A percentile compares a stretch with the other conserved stretches of the same genome.
Evolutionary conservation across 2,797 vertebrate species (phyloP).

Genomic region (Ara ararauna): DNA sequence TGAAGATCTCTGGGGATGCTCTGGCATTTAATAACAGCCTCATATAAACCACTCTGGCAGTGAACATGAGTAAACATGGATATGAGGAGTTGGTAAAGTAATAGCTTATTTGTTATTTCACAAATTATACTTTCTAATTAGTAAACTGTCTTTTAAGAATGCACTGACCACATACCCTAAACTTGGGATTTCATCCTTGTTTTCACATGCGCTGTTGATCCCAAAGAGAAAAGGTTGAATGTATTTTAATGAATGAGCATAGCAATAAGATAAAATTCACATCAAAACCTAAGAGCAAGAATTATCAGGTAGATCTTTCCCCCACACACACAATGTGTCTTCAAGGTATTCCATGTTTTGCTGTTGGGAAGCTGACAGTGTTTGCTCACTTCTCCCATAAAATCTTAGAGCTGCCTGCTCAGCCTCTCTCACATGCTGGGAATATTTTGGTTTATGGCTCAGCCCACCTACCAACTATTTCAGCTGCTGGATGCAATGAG

Average conservation of each 20-base stretch:
- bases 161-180: background rate
- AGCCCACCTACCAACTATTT: conserved; percentile 51
- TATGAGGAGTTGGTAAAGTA: background rate
- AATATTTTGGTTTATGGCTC: conserved; percentile 54
- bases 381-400: background rate
- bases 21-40: background rate
- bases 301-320: background rate
- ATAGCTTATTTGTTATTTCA: background rate
- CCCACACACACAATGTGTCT: background rate
- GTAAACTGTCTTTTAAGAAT: background rate
- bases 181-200: background rate
- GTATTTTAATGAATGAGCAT: background rate
- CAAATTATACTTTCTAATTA: background rate
- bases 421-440: conserved; percentile 24
- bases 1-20: background rate
- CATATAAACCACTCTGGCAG: background rate
- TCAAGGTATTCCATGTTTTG: background rate
- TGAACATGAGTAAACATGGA: background rate
- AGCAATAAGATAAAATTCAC: background rate
- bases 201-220: background rate
- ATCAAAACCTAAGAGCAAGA: background rate
- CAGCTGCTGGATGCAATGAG: conserved; percentile 10
- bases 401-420: background rate
- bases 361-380: background rate
- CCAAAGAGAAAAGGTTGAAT: background rate